phyloP scores from a whole-genome alignment of 2,113 vertebrate genomes.

The Rhea pennata region DNA sequence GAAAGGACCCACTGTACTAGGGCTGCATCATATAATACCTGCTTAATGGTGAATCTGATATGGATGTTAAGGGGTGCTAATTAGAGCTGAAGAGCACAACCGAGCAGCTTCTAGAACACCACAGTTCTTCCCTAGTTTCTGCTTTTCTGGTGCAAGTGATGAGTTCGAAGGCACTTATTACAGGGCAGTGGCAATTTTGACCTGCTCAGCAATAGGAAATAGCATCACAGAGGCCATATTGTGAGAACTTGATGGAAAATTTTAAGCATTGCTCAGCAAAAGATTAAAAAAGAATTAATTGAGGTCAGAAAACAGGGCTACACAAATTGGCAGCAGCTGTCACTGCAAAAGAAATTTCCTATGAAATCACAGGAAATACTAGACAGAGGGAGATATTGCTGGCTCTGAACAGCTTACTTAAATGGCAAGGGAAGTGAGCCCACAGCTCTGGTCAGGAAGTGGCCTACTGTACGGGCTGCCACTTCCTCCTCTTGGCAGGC shows the following conservation, averaged over 20 bases:
- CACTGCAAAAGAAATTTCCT: constrained; percentile 15
- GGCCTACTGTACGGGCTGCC: background rate
- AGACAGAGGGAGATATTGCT: background rate
- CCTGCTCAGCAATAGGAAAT: background rate
- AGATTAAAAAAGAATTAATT: constrained; percentile 11
- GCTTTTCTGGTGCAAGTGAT: background rate
- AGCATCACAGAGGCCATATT: constrained; percentile 13
- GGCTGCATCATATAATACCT: rapidly evolving
- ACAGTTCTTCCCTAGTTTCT: background rate
- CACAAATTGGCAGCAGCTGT: constrained; percentile 48
- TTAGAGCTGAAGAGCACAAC: background rate
- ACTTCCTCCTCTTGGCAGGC: background rate
- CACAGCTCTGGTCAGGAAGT: rapidly evolving
- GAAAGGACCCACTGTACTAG: background rate
- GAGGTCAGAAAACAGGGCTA: background rate
- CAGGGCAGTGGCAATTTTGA: background rate
- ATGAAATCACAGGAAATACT: constrained; percentile 8
- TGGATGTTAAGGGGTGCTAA: background rate
- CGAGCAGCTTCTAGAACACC: background rate
- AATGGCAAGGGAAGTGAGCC: background rate
- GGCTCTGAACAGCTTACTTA: background rate
- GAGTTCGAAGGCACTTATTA: background rate
- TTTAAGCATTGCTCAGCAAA: background rate
- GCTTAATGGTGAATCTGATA: rapidly evolving
- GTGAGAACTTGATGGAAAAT: constrained; percentile 33